These are phyloP conservation scores for Watsonalla binaria DNA, from an alignment of 2,888 invertebrate genomes.

Conservation along the genomic window DNA sequence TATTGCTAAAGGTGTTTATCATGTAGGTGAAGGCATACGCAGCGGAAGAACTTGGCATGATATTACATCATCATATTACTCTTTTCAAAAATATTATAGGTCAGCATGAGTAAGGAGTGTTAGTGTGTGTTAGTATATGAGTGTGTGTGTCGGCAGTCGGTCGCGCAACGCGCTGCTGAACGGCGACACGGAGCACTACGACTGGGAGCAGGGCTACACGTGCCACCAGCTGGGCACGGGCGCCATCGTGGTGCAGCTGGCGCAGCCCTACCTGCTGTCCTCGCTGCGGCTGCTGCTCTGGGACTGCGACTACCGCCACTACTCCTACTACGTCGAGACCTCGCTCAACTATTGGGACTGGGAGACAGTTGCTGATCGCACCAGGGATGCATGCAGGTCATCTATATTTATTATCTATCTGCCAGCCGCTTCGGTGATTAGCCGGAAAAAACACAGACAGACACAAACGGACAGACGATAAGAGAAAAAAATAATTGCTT, in stretches of 20 bases:
- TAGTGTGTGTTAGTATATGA: neutral
- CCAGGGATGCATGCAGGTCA: constrained; percentile 87
- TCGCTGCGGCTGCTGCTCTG: constrained; percentile 95
- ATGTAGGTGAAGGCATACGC: too few species aligned
- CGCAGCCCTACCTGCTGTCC: constrained; percentile 95
- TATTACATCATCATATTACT: too few species aligned
- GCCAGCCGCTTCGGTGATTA: too few species aligned
- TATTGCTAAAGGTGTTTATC: too few species aligned
- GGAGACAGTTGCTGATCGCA: constrained; percentile 93
- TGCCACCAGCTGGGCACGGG: constrained; percentile 98
- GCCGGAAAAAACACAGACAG: too few species aligned
- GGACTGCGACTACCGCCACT: constrained; percentile 97
- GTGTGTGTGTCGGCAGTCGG: constrained; percentile 71
- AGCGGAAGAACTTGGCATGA: too few species aligned
- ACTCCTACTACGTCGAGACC: constrained; percentile 97
- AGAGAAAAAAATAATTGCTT: too few species aligned
- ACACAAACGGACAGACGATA: too few species aligned
- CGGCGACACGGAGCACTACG: constrained; percentile 96
- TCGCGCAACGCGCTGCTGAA: constrained; percentile 96
- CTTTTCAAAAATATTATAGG: too few species aligned
- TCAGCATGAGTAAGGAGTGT: too few species aligned
- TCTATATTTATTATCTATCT: too few species aligned
- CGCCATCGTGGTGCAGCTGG: constrained; percentile 95
- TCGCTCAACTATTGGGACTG: constrained; percentile 95
- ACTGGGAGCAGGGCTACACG: constrained; percentile 99